Evolutionary conservation across 2,888 invertebrate species (phyloP).

Genomic region (Steinernema carpocapsae): DNA sequence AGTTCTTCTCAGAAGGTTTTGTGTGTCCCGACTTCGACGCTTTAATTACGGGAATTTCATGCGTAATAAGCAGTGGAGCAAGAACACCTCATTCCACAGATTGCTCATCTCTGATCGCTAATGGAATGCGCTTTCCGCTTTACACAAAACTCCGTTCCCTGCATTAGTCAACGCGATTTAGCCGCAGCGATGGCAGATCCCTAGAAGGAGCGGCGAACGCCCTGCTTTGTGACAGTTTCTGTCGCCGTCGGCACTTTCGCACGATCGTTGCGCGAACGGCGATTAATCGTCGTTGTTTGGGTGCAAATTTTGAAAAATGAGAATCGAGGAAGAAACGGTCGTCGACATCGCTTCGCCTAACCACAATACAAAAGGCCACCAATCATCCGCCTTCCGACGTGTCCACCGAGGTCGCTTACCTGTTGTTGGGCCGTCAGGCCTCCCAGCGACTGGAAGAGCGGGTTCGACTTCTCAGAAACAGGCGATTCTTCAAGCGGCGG

Average conservation of each 20-base stretch:
- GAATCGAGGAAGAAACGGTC: constrained; percentile 27
- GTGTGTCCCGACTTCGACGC: too few species aligned
- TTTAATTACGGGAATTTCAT: too few species aligned
- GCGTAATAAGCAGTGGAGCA: too few species aligned
- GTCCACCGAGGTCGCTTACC: background rate
- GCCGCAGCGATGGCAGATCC: background rate
- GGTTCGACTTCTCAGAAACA: background rate
- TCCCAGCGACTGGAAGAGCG: background rate
- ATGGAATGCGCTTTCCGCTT: too few species aligned
- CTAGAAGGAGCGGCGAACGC: constrained; percentile 20
- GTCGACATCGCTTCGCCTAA: constrained; percentile 25
- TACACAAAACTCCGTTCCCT: too few species aligned
- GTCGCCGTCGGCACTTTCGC: constrained; percentile 30
- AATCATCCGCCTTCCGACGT: constrained; percentile 10
- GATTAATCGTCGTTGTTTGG: constrained; percentile 31
- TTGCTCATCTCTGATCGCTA: constrained; percentile 2
- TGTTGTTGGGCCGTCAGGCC: constrained; percentile 13
- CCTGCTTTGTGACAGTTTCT: constrained; percentile 12
- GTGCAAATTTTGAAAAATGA: constrained; percentile 28
- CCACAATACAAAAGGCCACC: constrained; percentile 29
- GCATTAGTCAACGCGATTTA: background rate
- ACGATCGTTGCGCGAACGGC: constrained; percentile 34
- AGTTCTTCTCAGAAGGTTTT: too few species aligned
- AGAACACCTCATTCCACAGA: too few species aligned
- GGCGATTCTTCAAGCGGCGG: background rate